Base-by-base conservation (phyloP, 2,888 invertebrate species). In the Melanargia galathea region DNA sequence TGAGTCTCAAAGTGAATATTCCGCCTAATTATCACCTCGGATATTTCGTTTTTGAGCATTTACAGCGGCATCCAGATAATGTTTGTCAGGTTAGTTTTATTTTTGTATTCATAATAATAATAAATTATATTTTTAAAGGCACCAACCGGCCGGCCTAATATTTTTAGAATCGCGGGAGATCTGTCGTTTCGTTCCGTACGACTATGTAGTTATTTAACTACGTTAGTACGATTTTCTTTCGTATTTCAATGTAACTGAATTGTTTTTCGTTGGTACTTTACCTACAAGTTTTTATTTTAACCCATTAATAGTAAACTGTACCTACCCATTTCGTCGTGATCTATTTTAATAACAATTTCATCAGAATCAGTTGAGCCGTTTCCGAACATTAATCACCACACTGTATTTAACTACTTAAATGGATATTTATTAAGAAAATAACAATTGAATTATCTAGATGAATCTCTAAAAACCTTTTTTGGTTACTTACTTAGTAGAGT, bases 1-100 rank as follows among this genome's bases (percentile, higher is more conserved):
- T 43, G 52, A n/a, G 33, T 35, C n/a, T 24, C 6, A 26, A 40
- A 10, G 60, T 30, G 20, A 55, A 63, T 30, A 22, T 60, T 33
- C 38, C 60, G 22, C 35, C 60, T 10, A 20, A 78, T 24, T 76
- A 73, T 49, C 78, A 82, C 62, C 58, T 82, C 43, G 85, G 83
- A 6, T 75, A 82, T 59, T 49, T 80, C 13, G 60, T 81, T 26
- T 30, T 80, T 61, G 75, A 81, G 16, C 64, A 68, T 16, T 62
- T 83, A 60, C 75, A 64, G 46, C 46, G 59, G 10, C 66, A 71
- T 4, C 57, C 40, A 22, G 24, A 69, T 5, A 24, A 26, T 60
- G 8, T 69, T 45, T 62, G 26, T 45, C 69, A 69, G 68, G 69
- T 69, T n/a, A 38, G 65, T 67, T 33, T 58, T 49, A 30, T 33